Evolutionary conservation across 64 coral and sea anemone genomes (phyloP).

Genomic region (Stichodactyla mertensii): DNA sequence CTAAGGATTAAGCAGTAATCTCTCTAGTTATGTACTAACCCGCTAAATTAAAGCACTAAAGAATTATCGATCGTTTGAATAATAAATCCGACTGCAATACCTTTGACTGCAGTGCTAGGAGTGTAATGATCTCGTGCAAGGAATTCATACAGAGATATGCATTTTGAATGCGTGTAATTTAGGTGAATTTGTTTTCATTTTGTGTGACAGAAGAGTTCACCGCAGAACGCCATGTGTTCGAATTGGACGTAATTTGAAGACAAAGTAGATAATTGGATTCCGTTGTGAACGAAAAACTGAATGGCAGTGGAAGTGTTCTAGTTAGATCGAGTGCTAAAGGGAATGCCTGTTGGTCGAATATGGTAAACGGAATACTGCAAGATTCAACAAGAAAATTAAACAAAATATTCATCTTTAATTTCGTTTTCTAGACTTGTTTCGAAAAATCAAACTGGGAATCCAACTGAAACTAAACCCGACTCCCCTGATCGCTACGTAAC

Average conservation of each 20-base stretch:
- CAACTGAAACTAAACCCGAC: neutral
- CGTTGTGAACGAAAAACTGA: neutral
- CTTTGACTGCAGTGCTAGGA: neutral
- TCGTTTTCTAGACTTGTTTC: neutral
- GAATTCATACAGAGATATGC: neutral
- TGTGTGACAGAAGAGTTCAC: neutral
- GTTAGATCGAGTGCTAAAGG: neutral
- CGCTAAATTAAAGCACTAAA: neutral
- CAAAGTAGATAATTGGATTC: neutral
- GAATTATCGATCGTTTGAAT: neutral
- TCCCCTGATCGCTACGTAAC: neutral
- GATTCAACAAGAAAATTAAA: neutral
- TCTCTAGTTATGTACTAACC: neutral
- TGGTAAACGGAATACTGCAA: too few relatives aligned
- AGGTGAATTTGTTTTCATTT: conserved; percentile 1
- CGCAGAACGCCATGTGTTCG: conserved; percentile 1
- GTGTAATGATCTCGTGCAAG: neutral
- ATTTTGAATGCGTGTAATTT: neutral
- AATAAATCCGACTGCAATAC: neutral
- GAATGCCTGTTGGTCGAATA: neutral
- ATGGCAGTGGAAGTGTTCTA: neutral
- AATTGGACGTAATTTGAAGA: neutral
- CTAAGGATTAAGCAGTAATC: neutral
- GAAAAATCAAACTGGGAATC: neutral
- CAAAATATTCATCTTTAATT: neutral